A percentile compares a stretch with the other conserved stretches of the same genome.
phyloP scores from a whole-genome alignment of 2,113 vertebrate species.

The Rafetus swinhoei region DNA sequence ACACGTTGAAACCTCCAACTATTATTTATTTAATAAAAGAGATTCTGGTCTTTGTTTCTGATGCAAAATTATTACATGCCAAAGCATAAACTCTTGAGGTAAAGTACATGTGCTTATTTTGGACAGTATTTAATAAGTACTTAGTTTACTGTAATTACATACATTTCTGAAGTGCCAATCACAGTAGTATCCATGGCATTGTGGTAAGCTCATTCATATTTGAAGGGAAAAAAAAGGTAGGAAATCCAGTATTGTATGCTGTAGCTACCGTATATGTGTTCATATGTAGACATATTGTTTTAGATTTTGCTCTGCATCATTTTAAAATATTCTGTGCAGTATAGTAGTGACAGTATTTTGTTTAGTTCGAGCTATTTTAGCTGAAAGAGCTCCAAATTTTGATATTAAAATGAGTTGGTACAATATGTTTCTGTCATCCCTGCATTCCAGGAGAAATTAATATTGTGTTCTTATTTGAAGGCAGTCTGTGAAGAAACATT shows the following conservation, averaged over 20 bases:
- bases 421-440: background rate
- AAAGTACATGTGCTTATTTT: background rate
- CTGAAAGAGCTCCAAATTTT: constrained; percentile 9
- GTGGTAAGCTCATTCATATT: background rate
- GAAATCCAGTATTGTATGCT: background rate
- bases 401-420: background rate
- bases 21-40: constrained; percentile 10
- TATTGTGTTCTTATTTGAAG: constrained; percentile 77
- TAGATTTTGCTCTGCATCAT: constrained; percentile 19
- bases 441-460: constrained; percentile 23
- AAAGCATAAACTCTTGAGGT: background rate
- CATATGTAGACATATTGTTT: background rate
- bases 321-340: constrained; percentile 16
- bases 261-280: background rate
- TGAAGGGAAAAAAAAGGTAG: background rate
- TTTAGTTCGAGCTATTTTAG: background rate
- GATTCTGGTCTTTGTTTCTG: background rate
- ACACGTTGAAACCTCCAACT: background rate
- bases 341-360: background rate
- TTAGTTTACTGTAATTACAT: background rate
- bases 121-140: background rate
- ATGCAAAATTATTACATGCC: background rate
- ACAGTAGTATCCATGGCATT: background rate
- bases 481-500: constrained; percentile 90
- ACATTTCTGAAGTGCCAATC: background rate